Percentiles rank a stretch among this genome's conserved stretches.
Conservation (phyloP, 2,888 invertebrate species). For the Pammene aurita region DNA sequence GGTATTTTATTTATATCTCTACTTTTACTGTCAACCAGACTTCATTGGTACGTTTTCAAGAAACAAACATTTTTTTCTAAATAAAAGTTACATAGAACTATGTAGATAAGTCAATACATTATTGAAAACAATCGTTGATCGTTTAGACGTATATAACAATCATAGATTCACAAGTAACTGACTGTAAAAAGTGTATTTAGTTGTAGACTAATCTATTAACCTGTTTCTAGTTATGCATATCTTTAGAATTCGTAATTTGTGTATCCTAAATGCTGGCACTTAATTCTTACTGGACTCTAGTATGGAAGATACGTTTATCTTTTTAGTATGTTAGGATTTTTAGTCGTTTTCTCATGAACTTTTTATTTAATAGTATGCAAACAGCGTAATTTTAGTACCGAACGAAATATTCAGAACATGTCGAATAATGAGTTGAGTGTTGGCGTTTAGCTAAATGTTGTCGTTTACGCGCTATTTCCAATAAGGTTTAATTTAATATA, state of each 20-base stretch:
- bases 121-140: slow-evolving; percentile 56
- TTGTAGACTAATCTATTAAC: slow-evolving; percentile 78
- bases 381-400: too few relatives aligned
- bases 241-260: slow-evolving; percentile 76
- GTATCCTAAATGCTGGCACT: slow-evolving; percentile 37
- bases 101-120: slow-evolving; percentile 19
- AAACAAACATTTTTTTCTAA: too few relatives aligned
- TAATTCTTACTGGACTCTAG: neutral
- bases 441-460: slow-evolving; percentile 26
- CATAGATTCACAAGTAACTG: slow-evolving; percentile 76
- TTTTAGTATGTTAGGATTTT: too few relatives aligned
- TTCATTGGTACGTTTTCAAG: too few relatives aligned
- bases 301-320: neutral
- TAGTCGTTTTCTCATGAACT: too few relatives aligned
- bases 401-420: neutral
- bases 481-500: slow-evolving; percentile 3
- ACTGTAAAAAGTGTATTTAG: slow-evolving; percentile 83
- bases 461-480: slow-evolving; percentile 30
- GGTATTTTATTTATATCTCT: too few relatives aligned
- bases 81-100: too few relatives aligned
- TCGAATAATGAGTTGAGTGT: slow-evolving; percentile 14
- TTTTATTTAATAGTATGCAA: too few relatives aligned
- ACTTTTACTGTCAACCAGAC: too few relatives aligned
- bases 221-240: slow-evolving; percentile 82
- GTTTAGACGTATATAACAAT: slow-evolving; percentile 64